Base-by-base conservation (phyloP, 35 echinoderm and acorn worm genomes). In the Anneissia japonica region DNA sequence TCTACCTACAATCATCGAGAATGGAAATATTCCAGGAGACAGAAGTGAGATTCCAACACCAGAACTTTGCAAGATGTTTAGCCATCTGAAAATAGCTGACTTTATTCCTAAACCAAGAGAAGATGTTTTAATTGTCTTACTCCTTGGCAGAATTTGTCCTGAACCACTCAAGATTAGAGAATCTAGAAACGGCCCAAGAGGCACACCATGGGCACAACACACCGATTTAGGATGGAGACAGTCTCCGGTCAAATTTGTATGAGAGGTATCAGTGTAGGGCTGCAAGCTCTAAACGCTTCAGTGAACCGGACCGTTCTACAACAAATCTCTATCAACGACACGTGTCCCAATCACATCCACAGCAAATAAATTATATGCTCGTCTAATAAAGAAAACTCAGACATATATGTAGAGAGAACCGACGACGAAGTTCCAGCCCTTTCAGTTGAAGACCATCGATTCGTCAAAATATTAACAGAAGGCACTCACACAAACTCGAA, bases 21-120 rank as follows among this genome's bases (percentile, higher is more conserved):
- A 91, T 32, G 43, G 46, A 26, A 37, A 91, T 55, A 91, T 91
- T 0, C 82, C 89, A 2, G 34, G 51, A 11, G 89, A 91, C 76
- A n/a, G n/a, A 72, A 74, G 86, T 5, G 89, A 91, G 29, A 91
- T 91, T 0, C 89, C 89, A 2, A 79, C 82, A 30, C 81, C 88
- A 77, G 88, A 84, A 35, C 4, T 90, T 11, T 90, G 89, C 55
- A 73, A 39, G 0, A 28, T 36, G 0, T 90, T 79, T 37, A 74
- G 7, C 0, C 82, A 90, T 35, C 36, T 90, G 46, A 84, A 32
- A n/a, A 36, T 84, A 30, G 35, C 73, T 12, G 41, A 46, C 31
- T 31, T 0, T 0, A 35, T 88, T 5, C 31, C 78, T 0, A 21
- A 35, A 72, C 9, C 4, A 3, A 88, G 46, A 64, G 73, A 79